A percentile compares a stretch with the other conserved stretches of the same genome.
Evolutionary conservation across 2,797 vertebrate genomes (phyloP).

Genomic region (Pterois miles): DNA sequence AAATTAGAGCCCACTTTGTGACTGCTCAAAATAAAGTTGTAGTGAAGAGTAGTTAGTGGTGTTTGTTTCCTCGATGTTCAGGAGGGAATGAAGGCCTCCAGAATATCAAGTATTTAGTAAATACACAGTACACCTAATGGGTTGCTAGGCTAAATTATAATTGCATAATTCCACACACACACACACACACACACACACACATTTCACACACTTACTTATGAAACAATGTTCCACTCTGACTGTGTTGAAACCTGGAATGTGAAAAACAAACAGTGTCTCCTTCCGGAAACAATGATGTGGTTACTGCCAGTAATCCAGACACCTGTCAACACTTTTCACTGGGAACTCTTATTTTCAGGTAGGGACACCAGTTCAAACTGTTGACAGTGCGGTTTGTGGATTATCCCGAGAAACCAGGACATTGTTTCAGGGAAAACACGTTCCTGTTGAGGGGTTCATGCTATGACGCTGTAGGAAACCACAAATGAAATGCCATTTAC

Average conservation of each 20-base stretch:
- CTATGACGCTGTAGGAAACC: background rate
- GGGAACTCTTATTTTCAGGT: background rate
- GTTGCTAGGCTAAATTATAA: conserved; percentile 10
- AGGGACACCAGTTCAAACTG: background rate
- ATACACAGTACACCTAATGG: conserved; percentile 19
- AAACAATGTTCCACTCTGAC: background rate
- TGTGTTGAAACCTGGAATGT: background rate
- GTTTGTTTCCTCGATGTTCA: background rate
- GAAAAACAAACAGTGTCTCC: background rate
- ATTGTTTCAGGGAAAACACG: background rate
- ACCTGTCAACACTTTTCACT: background rate
- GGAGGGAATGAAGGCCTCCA: background rate
- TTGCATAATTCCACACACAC: conserved; percentile 17
- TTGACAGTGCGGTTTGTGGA: background rate
- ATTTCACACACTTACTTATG: conserved; percentile 24
- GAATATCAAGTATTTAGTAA: conserved; percentile 27
- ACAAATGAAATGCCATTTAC: background rate
- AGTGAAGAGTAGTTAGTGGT: background rate
- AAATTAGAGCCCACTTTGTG: conserved; percentile 9
- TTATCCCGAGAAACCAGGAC: background rate
- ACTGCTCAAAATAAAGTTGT: background rate
- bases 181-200: no score
- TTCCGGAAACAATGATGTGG: background rate
- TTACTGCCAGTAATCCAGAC: background rate
- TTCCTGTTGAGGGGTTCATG: background rate